These are phyloP conservation scores for Mionectes olivaceus DNA, from an alignment of 2,797 vertebrate genomes.

Conservation along the genomic window DNA sequence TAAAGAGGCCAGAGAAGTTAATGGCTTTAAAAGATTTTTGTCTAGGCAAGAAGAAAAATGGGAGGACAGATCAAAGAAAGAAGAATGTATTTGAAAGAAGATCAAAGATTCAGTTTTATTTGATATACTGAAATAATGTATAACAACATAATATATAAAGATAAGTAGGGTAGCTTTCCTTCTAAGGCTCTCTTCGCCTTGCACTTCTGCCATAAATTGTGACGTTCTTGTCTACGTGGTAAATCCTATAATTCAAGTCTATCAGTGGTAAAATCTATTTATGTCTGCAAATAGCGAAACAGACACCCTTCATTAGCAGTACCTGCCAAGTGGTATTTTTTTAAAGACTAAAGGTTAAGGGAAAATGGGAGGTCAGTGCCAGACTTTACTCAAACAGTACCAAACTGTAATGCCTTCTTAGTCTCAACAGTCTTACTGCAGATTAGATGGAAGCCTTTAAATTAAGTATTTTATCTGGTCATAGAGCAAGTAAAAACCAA, in stretches of 20 bases:
- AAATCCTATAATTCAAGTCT: background rate
- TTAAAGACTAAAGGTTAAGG: background rate
- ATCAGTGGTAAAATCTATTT: background rate
- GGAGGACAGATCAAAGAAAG: background rate
- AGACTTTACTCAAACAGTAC: background rate
- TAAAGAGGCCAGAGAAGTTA: background rate
- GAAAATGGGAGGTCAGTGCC: background rate
- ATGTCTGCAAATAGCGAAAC: background rate
- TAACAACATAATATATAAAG: background rate
- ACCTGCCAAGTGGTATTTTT: background rate
- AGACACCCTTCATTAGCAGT: background rate
- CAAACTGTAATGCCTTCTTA: background rate
- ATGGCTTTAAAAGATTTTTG: background rate
- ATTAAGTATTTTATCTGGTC: background rate
- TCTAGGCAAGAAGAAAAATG: background rate
- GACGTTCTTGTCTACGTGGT: background rate
- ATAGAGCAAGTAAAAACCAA: background rate
- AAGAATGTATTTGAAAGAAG: background rate
- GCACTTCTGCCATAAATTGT: slow-evolving; percentile 8
- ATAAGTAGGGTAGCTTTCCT: background rate
- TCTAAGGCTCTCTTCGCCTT: background rate
- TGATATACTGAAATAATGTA: background rate
- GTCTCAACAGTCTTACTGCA: background rate
- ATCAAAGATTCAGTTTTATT: slow-evolving; percentile 7
- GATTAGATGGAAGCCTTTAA: background rate